Percentiles rank a stretch among this genome's conserved stretches.
Evolutionary conservation across 2,888 invertebrate genomes (phyloP).

Genomic region (Allolobophora icterica): DNA sequence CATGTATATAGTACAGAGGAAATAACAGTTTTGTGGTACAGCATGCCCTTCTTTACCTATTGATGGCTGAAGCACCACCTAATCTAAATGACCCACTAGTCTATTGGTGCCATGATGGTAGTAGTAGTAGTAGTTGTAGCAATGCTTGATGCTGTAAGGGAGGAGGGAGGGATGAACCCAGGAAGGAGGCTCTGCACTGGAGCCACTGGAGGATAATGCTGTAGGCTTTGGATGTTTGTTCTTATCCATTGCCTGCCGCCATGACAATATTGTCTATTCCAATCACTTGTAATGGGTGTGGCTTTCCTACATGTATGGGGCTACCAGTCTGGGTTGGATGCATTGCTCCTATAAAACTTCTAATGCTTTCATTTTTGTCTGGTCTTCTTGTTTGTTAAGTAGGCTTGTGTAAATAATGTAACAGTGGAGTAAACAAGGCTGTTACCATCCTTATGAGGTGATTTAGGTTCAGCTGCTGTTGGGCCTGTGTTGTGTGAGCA

Average conservation of each 20-base stretch:
- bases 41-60: neutral
- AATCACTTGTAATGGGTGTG: neutral
- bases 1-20: neutral
- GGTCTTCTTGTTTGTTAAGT: neutral
- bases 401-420: neutral
- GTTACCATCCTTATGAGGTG: neutral
- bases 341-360: neutral
- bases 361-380: neutral
- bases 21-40: neutral
- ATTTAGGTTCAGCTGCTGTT: neutral
- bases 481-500: too few species aligned
- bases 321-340: neutral
- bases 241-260: neutral
- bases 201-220: neutral
- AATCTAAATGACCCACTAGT: slow-evolving; percentile 17
- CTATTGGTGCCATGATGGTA: slow-evolving; percentile 17
- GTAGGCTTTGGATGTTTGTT: neutral
- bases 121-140: neutral
- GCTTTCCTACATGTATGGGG: neutral
- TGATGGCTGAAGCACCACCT: slow-evolving; percentile 17
- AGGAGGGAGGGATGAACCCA: neutral
- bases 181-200: neutral
- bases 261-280: neutral
- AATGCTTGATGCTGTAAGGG: neutral
- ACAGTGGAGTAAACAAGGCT: neutral